A percentile compares a stretch with the other conserved stretches of the same genome.
Evolutionary conservation across 1,140 invertebrate species (phyloP).

Genomic region (Marisa cornuarietis): DNA sequence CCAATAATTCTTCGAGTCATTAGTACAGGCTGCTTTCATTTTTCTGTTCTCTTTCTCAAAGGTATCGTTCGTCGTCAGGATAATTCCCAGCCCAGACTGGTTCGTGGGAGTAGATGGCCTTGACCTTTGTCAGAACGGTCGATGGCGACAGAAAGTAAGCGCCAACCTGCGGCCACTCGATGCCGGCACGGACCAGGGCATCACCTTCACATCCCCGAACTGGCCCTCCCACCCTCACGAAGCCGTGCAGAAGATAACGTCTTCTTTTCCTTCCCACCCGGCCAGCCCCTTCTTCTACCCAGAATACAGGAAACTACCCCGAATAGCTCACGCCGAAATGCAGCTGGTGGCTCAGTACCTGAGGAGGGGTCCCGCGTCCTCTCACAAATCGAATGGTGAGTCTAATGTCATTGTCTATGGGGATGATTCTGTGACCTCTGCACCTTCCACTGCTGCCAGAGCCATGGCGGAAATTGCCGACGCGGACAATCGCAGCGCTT

Average conservation of each 20-base stretch:
- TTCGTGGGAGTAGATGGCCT: constrained; percentile 50
- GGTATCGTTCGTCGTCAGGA: constrained; percentile 54
- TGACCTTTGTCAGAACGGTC: constrained; percentile 45
- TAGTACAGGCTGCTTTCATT: no score
- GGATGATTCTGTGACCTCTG: not conserved
- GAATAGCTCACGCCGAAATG: constrained; percentile 18
- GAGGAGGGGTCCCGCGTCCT: constrained; percentile 1
- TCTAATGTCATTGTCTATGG: not conserved
- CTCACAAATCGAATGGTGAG: not conserved
- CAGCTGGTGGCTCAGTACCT: constrained; percentile 15
- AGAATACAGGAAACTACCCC: constrained; percentile 30
- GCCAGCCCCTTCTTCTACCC: constrained; percentile 55
- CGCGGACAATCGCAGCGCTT: not conserved
- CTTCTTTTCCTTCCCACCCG: constrained; percentile 41
- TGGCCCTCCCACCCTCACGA: constrained; percentile 48
- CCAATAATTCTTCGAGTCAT: no score
- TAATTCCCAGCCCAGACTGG: constrained; percentile 60
- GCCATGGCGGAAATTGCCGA: not conserved
- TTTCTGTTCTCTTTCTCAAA: constrained; percentile 22
- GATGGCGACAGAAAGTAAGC: constrained; percentile 43
- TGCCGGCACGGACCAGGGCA: constrained; percentile 52
- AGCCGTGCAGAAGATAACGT: constrained; percentile 42
- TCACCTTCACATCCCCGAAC: constrained; percentile 55
- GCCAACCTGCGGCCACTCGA: constrained; percentile 49
- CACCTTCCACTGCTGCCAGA: not conserved